phyloP scores from a whole-genome alignment of 1,140 invertebrate species.

The Mya arenaria region DNA sequence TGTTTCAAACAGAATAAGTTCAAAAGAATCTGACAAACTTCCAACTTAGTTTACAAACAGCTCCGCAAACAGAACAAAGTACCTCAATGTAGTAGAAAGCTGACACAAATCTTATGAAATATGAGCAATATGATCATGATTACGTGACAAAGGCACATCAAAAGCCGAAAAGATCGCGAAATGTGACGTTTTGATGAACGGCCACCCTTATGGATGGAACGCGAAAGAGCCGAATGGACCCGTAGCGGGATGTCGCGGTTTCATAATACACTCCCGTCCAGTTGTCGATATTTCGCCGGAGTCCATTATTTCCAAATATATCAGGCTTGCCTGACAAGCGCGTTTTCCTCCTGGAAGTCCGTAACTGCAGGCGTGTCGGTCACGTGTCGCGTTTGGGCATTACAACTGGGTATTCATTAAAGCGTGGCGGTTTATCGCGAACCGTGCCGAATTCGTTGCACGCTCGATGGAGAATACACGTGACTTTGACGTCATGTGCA shows the following conservation, averaged over 20 bases:
- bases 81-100: too few relatives aligned
- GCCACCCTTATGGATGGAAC: neutral
- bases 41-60: too few relatives aligned
- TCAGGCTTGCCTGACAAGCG: neutral
- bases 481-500: constrained; percentile 27
- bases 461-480: constrained; percentile 27
- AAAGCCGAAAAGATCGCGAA: neutral
- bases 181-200: neutral
- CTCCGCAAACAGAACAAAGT: too few relatives aligned
- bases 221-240: neutral
- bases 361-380: constrained; percentile 1
- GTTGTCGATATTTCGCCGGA: constrained; percentile 2
- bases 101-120: too few relatives aligned
- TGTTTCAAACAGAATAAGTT: too few relatives aligned
- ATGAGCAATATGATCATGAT: too few relatives aligned
- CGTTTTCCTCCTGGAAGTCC: neutral
- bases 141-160: constrained; percentile 1
- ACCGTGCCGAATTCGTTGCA: constrained; percentile 21
- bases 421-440: constrained; percentile 15
- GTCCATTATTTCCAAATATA: constrained; percentile 51
- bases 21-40: too few relatives aligned
- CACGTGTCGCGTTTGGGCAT: constrained; percentile 39
- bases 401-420: constrained; percentile 10
- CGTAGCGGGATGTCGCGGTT: neutral
- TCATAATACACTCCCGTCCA: neutral